A percentile compares a stretch with the other conserved stretches of the same genome.
These are phyloP conservation scores for Gila robusta DNA, from an alignment of 2,797 vertebrate genomes.

Conservation along the genomic window DNA sequence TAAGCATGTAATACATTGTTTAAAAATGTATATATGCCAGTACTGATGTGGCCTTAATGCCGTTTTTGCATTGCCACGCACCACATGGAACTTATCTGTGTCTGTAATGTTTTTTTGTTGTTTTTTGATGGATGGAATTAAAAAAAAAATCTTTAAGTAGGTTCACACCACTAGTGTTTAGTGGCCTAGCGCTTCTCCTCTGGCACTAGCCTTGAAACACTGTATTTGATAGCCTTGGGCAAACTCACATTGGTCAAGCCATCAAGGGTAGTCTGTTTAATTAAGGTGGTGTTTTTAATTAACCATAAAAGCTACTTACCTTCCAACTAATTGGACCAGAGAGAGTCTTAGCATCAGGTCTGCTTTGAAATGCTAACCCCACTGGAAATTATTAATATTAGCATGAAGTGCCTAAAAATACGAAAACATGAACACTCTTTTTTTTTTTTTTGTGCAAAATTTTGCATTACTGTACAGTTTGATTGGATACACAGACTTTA, in stretches of 20 bases:
- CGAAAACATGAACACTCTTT: background rate
- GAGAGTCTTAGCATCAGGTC: slow-evolving; percentile 34
- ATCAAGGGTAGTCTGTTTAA: slow-evolving; percentile 57
- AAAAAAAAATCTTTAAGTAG: background rate
- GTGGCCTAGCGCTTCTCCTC: slow-evolving; percentile 63
- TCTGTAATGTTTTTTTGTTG: background rate
- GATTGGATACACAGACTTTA: background rate
- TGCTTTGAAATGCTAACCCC: slow-evolving; percentile 32
- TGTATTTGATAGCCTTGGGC: slow-evolving; percentile 60
- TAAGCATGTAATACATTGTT: background rate
- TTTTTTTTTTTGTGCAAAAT: background rate
- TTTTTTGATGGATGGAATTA: background rate
- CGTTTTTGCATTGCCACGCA: background rate
- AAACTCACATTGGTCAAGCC: slow-evolving; percentile 53
- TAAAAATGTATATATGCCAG: background rate
- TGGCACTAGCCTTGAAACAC: slow-evolving; percentile 68
- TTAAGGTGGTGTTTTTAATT: slow-evolving; percentile 72
- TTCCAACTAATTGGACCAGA: slow-evolving; percentile 49
- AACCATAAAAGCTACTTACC: slow-evolving; percentile 65
- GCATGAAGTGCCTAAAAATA: background rate
- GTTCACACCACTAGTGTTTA: slow-evolving; percentile 37
- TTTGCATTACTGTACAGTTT: background rate
- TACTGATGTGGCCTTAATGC: background rate
- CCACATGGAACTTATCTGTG: background rate
- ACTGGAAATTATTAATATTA: slow-evolving; percentile 16